Base-by-base conservation (phyloP, 2,113 vertebrate genomes). In the Emydura subglobosa region DNA sequence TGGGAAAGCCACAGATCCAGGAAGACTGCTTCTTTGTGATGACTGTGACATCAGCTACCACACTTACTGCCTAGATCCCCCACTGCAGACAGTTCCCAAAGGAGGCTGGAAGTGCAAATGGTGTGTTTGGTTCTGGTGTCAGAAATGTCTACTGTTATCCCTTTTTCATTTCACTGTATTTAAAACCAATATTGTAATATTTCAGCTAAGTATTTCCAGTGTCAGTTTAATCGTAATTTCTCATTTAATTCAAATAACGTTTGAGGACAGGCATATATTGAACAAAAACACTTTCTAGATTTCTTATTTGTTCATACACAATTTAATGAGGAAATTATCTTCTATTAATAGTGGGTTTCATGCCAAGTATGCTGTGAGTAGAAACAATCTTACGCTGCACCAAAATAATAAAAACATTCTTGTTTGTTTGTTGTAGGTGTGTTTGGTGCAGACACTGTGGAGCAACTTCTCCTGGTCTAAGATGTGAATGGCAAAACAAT, bases 91-190 rank as follows among this genome's bases (percentile, higher is more conserved):
- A 0, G 99, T 99, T 4, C 99, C 99, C 2, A 99, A 99, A 96
- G 99, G 99, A 86, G 98, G 99, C 97, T 99, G 99, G 99, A 99
- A 99, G 97, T 99, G 99, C 98, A 99, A 99, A 98, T 99, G 99
- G 99, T 99, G 96, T 29, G 98, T 92, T 61, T 42, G 83, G 34
- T 5, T 53, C 94, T 74, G 74, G 92, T 86, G 3, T 79, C n/a
- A 25, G 5, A 42, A n/a, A 4, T 61, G 4, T 0, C 49, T 34
- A 1, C 61, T 72, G 6, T n/a, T 83, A 55, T 55, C 55, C 24
- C 76, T 87, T 61, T 8, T 21, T 79, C 59, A 8, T 34, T 5
- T 10, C 10, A 42, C 10, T 50, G 49, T 55, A 17, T 53, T 87
- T 81, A 74, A 86, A 59, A 50, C 14, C 27, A 61, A 31, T 42